phyloP scores from a whole-genome alignment of 2,888 invertebrate genomes.

The Acrobasis suavella region DNA sequence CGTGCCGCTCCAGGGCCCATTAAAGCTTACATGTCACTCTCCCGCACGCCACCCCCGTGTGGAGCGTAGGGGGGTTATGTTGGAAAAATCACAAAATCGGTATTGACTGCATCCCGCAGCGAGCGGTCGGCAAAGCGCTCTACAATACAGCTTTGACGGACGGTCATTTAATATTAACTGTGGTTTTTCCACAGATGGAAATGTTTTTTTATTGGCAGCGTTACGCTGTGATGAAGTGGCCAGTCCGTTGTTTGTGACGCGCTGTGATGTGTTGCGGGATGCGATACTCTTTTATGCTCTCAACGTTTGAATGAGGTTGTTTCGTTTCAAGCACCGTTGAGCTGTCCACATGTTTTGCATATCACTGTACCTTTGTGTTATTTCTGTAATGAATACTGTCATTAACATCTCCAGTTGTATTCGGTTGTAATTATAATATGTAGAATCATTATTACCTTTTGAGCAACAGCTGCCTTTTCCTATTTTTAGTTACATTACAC shows the following conservation, averaged over 20 bases:
- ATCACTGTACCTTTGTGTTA: conserved; percentile 5
- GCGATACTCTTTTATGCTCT: conserved; percentile 71
- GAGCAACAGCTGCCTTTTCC: no score
- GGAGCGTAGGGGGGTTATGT: conserved; percentile 39
- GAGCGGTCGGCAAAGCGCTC: conserved; percentile 63
- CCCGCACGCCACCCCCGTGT: conserved; percentile 45
- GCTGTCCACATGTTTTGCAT: conserved; percentile 33
- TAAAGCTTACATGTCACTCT: conserved; percentile 81
- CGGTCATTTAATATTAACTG: conserved; percentile 83
- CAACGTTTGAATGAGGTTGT: conserved; percentile 60
- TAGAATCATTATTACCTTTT: no score
- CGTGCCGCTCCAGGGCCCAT: conserved; percentile 73
- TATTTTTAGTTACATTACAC: no score
- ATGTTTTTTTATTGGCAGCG: conserved; percentile 76
- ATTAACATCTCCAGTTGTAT: not conserved
- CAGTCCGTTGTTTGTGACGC: conserved; percentile 74
- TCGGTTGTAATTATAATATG: no score
- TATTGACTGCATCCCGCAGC: conserved; percentile 74
- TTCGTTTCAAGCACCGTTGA: conserved; percentile 51
- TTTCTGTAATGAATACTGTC: conserved; percentile 4
- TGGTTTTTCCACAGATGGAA: conserved; percentile 80
- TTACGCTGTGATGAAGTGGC: conserved; percentile 79
- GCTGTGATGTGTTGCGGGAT: conserved; percentile 66
- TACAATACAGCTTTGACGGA: conserved; percentile 80
- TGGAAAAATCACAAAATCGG: conserved; percentile 78